Conservation (phyloP, 2,888 invertebrate genomes). For the Netelia virgata region DNA sequence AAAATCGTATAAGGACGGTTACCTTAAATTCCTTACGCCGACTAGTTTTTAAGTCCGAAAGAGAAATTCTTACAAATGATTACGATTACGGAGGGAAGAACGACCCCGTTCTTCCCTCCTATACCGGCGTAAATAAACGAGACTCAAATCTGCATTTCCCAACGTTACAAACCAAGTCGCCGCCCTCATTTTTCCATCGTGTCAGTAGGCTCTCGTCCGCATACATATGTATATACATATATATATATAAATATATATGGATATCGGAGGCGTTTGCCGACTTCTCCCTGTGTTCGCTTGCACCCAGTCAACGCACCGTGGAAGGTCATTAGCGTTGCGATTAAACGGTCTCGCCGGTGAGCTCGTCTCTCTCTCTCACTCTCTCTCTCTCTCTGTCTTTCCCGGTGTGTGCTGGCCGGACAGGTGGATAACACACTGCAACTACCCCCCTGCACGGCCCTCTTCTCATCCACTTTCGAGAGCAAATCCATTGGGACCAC, state of each 20-base stretch:
- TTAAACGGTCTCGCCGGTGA: slow-evolving; percentile 67
- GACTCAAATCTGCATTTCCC: slow-evolving; percentile 30
- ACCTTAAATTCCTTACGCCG: too few relatives aligned
- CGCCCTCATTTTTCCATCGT: slow-evolving; percentile 28
- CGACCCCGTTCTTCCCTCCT: too few relatives aligned
- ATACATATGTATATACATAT: not conserved
- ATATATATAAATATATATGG: not conserved
- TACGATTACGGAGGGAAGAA: too few relatives aligned
- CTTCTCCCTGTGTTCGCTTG: slow-evolving; percentile 62
- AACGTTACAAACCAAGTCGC: slow-evolving; percentile 14
- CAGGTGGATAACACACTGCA: slow-evolving; percentile 71
- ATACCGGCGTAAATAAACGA: not conserved
- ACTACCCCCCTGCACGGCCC: not conserved
- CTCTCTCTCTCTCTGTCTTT: slow-evolving; percentile 21
- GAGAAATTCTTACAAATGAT: too few relatives aligned
- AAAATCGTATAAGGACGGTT: too few relatives aligned
- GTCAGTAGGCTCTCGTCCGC: not conserved
- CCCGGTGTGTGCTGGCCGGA: slow-evolving; percentile 52
- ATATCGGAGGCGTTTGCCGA: not conserved
- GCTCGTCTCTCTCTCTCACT: slow-evolving; percentile 43
- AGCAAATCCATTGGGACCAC: slow-evolving; percentile 63
- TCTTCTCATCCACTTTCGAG: slow-evolving; percentile 9
- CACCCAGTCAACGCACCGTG: slow-evolving; percentile 73
- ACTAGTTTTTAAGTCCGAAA: too few relatives aligned
- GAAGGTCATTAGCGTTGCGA: slow-evolving; percentile 77